Percentiles rank a stretch among this genome's conserved stretches.
phyloP scores from a whole-genome alignment of 1,140 invertebrate genomes.

The Philaenus spumarius region DNA sequence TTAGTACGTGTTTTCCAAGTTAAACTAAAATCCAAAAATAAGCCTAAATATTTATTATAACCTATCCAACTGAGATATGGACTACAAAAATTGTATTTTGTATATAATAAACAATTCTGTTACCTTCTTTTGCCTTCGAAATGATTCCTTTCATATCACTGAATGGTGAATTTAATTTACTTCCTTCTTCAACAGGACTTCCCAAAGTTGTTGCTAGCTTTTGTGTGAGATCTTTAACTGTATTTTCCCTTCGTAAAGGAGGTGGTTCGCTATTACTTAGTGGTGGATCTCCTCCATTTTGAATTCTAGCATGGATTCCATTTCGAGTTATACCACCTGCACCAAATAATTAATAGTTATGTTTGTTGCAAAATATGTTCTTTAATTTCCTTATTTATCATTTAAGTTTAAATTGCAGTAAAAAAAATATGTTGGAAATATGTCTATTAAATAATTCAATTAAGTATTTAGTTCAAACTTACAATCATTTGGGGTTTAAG shows the following conservation, averaged over 20 bases:
- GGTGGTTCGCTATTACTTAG: conserved; percentile 8
- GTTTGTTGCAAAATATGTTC: too few relatives aligned
- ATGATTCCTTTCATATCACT: conserved; percentile 85
- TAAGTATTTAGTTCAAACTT: too few relatives aligned
- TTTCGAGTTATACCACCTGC: conserved; percentile 6
- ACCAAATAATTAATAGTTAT: too few relatives aligned
- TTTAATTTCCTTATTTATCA: too few relatives aligned
- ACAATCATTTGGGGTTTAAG: too few relatives aligned
- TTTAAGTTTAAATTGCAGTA: too few relatives aligned
- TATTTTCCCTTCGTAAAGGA: conserved; percentile 54
- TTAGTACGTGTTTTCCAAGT: too few relatives aligned
- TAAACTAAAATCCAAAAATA: too few relatives aligned
- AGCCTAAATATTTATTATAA: too few relatives aligned
- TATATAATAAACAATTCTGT: neutral
- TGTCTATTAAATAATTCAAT: too few relatives aligned
- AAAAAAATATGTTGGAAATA: too few relatives aligned
- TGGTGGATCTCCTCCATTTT: neutral
- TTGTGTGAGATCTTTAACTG: conserved; percentile 80
- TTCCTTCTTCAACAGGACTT: conserved; percentile 47
- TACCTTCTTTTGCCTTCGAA: conserved; percentile 86
- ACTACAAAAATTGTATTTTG: neutral
- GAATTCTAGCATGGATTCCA: neutral
- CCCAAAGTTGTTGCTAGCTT: conserved; percentile 60
- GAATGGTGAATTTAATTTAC: conserved; percentile 43
- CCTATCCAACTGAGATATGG: too few relatives aligned